phyloP scores from a whole-genome alignment of 2,797 vertebrate genomes.

The Echeneis naucrates region DNA sequence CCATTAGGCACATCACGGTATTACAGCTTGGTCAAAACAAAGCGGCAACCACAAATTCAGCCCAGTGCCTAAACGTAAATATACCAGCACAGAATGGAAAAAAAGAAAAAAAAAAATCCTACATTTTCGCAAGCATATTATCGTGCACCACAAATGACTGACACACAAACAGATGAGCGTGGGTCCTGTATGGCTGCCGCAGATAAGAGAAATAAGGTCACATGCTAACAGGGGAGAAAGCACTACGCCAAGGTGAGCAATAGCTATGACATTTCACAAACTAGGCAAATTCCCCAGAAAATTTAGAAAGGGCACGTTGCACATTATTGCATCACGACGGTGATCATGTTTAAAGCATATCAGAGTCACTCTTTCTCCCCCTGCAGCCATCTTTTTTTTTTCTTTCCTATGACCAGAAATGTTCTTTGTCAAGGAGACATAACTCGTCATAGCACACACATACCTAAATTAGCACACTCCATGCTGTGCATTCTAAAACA shows the following conservation, averaged over 20 bases:
- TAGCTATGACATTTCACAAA: conserved; percentile 83
- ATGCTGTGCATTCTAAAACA: conserved; percentile 42
- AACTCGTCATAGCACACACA: conserved; percentile 40
- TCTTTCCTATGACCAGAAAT: conserved; percentile 9
- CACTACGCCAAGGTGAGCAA: conserved; percentile 75
- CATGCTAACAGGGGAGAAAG: conserved; percentile 75
- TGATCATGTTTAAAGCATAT: conserved; percentile 61
- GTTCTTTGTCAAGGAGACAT: conserved; percentile 38
- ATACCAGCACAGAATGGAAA: not conserved
- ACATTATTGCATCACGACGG: conserved; percentile 75
- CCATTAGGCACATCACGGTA: conserved; percentile 56
- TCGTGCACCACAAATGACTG: conserved; percentile 48
- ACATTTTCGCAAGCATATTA: conserved; percentile 26
- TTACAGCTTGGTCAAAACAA: conserved; percentile 59
- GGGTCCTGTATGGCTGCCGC: conserved; percentile 76
- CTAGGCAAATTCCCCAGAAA: conserved; percentile 81
- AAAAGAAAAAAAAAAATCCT: conserved; percentile 31
- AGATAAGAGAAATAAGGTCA: conserved; percentile 84
- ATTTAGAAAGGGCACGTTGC: conserved; percentile 76
- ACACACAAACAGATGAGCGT: conserved; percentile 64
- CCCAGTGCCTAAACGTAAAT: not conserved
- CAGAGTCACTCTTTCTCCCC: conserved; percentile 29
- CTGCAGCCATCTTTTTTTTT: conserved; percentile 20
- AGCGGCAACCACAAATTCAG: conserved; percentile 30
- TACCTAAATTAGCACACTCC: conserved; percentile 47